These are phyloP conservation scores for Drosophila anceps DNA, from an alignment of 2,888 invertebrate species.

Conservation along the genomic window DNA sequence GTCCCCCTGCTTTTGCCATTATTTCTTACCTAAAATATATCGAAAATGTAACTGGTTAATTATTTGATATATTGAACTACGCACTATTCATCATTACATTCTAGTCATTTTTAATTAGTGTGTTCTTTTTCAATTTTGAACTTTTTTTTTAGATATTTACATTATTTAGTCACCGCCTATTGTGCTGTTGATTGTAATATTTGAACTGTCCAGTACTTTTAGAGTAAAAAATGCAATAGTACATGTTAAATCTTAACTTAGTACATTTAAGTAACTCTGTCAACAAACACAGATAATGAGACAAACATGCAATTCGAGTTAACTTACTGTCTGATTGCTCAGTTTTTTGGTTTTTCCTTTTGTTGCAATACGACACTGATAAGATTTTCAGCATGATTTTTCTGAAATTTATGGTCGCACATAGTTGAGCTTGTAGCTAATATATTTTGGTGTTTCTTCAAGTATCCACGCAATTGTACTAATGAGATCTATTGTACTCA, in stretches of 20 bases:
- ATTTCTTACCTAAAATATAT: constrained; percentile 26
- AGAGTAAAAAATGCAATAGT: constrained; percentile 12
- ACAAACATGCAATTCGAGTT: constrained; percentile 82
- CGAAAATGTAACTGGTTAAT: constrained; percentile 26
- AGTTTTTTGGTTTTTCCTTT: constrained; percentile 18
- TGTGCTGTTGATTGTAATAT: neutral
- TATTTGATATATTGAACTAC: constrained; percentile 7
- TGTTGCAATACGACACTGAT: constrained; percentile 8
- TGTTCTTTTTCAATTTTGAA: neutral
- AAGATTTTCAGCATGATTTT: constrained; percentile 53
- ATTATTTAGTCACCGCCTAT: neutral
- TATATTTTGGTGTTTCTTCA: constrained; percentile 83
- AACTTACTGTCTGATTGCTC: constrained; percentile 78
- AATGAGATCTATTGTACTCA: constrained; percentile 71
- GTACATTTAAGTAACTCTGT: constrained; percentile 70
- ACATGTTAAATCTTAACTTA: neutral
- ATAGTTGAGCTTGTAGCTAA: constrained; percentile 81
- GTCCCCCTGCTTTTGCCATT: constrained; percentile 2
- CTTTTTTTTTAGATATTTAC: constrained; percentile 17
- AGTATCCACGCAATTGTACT: constrained; percentile 82
- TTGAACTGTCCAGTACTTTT: constrained; percentile 4
- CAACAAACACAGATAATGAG: constrained; percentile 86
- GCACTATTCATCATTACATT: too few relatives aligned
- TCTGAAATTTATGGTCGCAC: constrained; percentile 67
- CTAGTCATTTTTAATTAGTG: neutral